Evolutionary conservation across 2,113 vertebrate genomes (phyloP), one percentile per base, ranked within the genome.

Genomic region (Hippocampus mohnikei): DNA sequence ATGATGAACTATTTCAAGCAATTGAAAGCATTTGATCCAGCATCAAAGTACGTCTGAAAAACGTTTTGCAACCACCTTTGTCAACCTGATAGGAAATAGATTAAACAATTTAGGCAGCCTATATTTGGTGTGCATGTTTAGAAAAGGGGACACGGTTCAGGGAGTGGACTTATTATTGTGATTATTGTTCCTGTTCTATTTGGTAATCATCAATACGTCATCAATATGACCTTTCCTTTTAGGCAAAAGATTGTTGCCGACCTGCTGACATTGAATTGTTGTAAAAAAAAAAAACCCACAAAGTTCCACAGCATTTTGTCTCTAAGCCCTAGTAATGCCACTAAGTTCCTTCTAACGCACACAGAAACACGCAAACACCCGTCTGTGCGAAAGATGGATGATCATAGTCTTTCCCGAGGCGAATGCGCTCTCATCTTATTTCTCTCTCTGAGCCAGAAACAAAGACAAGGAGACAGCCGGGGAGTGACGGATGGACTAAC

Each of bases 221-320:
- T 65, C 8, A 5, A 12, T 3, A 27, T 16, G 21, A 65, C n/a
- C 33, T 42, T 65, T 65, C 42, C 23, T n/a, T 63, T 62, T 23
- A 11, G 11, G 56, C 12, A 42, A 82, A 73, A 67, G 79, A 73
- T 5, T 74, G 77, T 67, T 61, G 65, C 25, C 44, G 42, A 64
- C 71, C 69, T 56, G 50, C 63, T 37, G 53, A 81, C 72, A 73
- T 85, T 85, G 27, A 65, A 74, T 65, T 77, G 80, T 81, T 81
- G 72, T 80, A 37, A 37, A 37, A 33, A 76, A 71, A 81, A 70
- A 81, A 29, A 60, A 29, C 29, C 0, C 3, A 5, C 48, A 21
- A 44, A 21, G 42, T 37, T 63, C 53, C 60, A 72, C 71, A 69
- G 53, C 13, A 77, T 66, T 85, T 74, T 71, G 40, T 53, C 53